phyloP scores from a whole-genome alignment of 2,797 vertebrate species.

The Urophycis tenuis region DNA sequence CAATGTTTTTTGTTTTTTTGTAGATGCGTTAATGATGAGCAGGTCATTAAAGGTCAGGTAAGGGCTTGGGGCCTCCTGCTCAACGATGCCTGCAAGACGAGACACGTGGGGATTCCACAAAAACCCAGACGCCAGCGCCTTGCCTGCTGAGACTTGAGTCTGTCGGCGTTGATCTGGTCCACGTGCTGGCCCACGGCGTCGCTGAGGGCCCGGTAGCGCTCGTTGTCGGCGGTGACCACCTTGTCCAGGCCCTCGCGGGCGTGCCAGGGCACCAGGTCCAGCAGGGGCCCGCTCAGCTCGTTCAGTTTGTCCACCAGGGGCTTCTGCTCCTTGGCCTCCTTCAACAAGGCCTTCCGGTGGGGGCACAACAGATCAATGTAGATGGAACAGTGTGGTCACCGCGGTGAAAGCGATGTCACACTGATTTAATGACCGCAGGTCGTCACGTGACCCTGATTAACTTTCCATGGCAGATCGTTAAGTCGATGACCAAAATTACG shows the following conservation, averaged over 20 bases:
- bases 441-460: background rate
- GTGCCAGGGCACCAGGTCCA: slow-evolving; percentile 94
- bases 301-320: slow-evolving; percentile 82
- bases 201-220: slow-evolving; percentile 78
- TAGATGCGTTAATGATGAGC: too few species aligned
- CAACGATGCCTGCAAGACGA: background rate
- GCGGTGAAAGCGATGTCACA: background rate
- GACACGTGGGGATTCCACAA: background rate
- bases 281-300: slow-evolving; percentile 82
- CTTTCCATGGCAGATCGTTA: background rate
- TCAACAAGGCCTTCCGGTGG: slow-evolving; percentile 74
- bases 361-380: background rate
- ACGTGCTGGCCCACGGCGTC: slow-evolving; percentile 81
- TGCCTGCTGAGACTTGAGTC: slow-evolving; percentile 93
- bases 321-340: slow-evolving; percentile 80
- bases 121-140: background rate
- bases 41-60: background rate
- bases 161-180: slow-evolving; percentile 84
- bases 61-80: background rate
- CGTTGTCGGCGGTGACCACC: slow-evolving; percentile 83
- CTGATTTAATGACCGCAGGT: background rate
- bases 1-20: background rate
- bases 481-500: background rate
- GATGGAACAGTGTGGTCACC: background rate
- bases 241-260: slow-evolving; percentile 89